These are phyloP conservation scores for Thereva unica DNA, from an alignment of 2,888 invertebrate species.

Conservation along the genomic window DNA sequence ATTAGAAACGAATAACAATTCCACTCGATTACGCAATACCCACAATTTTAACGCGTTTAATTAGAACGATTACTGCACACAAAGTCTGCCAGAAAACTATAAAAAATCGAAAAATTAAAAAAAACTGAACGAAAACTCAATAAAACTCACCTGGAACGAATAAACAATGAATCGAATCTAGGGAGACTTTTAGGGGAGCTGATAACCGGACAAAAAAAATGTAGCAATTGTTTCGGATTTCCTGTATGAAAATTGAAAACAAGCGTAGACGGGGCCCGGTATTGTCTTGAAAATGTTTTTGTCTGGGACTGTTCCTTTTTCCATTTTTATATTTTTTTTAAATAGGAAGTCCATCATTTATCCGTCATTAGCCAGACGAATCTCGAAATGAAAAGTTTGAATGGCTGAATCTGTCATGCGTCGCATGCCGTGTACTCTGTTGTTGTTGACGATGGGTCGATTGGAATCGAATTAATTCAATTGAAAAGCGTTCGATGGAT, in stretches of 20 bases:
- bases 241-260: slow-evolving; percentile 21
- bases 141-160: slow-evolving; percentile 13
- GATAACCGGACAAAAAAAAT: slow-evolving; percentile 17
- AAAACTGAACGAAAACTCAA: background rate
- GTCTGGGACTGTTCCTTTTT: no score
- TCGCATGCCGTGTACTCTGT: slow-evolving; percentile 6
- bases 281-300: no score
- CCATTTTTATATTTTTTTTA: slow-evolving; percentile 14
- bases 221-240: slow-evolving; percentile 29
- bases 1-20: no score
- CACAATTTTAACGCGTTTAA: no score
- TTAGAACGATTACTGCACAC: no score
- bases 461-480: slow-evolving; percentile 28
- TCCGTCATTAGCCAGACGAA: slow-evolving; percentile 26
- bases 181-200: slow-evolving; percentile 2
- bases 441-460: slow-evolving; percentile 25
- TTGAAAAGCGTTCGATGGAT: slow-evolving; percentile 16
- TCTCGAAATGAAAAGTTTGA: slow-evolving; percentile 10
- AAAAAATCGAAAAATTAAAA: no score
- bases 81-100: no score
- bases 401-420: slow-evolving; percentile 18
- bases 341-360: slow-evolving; percentile 13
- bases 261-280: background rate
- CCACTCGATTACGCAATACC: no score
- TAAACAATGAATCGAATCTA: slow-evolving; percentile 1